phyloP scores from a whole-genome alignment of 2,888 invertebrate species.

The Cybosia mesomella region DNA sequence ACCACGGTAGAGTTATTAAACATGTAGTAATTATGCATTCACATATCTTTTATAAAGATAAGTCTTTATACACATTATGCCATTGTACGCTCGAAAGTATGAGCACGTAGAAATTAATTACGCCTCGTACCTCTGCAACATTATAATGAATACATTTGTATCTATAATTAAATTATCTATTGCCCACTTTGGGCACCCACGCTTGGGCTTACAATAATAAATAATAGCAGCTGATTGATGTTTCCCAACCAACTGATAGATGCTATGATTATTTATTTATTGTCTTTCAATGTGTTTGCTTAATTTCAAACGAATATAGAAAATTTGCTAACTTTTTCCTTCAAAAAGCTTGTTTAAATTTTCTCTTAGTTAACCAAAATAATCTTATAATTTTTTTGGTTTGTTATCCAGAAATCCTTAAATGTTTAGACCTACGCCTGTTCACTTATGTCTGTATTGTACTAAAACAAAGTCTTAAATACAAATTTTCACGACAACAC shows the following conservation, averaged over 20 bases:
- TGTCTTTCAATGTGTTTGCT: constrained; percentile 35
- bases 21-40: background rate
- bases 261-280: constrained; percentile 50
- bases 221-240: constrained; percentile 57
- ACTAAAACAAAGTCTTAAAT: background rate
- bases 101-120: constrained; percentile 44
- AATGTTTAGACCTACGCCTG: background rate
- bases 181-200: constrained; percentile 65
- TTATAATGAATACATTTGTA: constrained; percentile 62
- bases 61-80: background rate
- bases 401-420: no score
- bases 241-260: constrained; percentile 50
- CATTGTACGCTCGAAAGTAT: constrained; percentile 28
- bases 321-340: background rate
- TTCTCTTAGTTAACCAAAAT: background rate
- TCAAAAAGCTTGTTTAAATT: background rate
- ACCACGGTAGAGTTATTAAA: background rate
- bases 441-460: background rate
- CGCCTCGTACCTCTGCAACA: constrained; percentile 42
- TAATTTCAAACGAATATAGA: constrained; percentile 31
- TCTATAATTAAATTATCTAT: constrained; percentile 65
- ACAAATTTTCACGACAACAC: background rate
- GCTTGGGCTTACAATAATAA: constrained; percentile 55
- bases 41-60: background rate
- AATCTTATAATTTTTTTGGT: background rate